A percentile compares a stretch with the other conserved stretches of the same genome.
These are phyloP conservation scores for Nysson spinosus DNA, from an alignment of 2,888 invertebrate genomes.

Conservation along the genomic window DNA sequence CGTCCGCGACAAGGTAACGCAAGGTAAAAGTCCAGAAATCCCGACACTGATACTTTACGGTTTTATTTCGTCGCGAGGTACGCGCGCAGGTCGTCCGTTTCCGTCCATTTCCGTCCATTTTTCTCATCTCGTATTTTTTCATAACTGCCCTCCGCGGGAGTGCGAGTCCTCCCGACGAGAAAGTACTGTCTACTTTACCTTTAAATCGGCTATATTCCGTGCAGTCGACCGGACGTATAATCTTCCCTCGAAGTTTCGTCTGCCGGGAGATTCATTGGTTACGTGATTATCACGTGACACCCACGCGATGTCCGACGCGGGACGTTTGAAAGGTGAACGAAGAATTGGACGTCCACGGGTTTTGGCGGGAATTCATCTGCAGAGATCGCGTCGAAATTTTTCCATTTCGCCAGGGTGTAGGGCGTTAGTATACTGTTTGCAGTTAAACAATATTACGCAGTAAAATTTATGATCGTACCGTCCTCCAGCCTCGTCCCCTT, in stretches of 20 bases:
- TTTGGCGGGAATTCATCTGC: neutral
- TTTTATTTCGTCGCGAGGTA: constrained; percentile 47
- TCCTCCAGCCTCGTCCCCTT: too few species aligned
- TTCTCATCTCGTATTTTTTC: constrained; percentile 65
- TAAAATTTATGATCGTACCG: constrained; percentile 72
- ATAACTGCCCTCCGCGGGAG: constrained; percentile 56
- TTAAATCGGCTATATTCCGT: neutral
- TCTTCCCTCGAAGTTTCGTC: neutral
- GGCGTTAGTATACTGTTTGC: constrained; percentile 72
- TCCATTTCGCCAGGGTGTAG: constrained; percentile 47
- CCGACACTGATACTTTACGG: constrained; percentile 45
- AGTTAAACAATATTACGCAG: constrained; percentile 76
- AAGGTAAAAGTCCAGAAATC: constrained; percentile 35
- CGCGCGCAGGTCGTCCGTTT: constrained; percentile 25
- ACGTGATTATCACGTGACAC: too few species aligned
- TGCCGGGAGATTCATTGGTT: too few species aligned
- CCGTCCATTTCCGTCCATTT: constrained; percentile 36
- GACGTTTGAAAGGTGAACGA: neutral
- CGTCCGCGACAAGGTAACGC: neutral
- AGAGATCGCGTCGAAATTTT: constrained; percentile 53
- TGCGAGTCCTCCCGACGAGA: constrained; percentile 32
- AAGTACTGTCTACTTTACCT: constrained; percentile 47
- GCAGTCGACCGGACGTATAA: neutral
- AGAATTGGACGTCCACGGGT: neutral
- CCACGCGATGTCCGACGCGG: too few species aligned